These are phyloP conservation scores for Napeogenes sylphis DNA, from an alignment of 2,888 invertebrate genomes.

Conservation along the genomic window DNA sequence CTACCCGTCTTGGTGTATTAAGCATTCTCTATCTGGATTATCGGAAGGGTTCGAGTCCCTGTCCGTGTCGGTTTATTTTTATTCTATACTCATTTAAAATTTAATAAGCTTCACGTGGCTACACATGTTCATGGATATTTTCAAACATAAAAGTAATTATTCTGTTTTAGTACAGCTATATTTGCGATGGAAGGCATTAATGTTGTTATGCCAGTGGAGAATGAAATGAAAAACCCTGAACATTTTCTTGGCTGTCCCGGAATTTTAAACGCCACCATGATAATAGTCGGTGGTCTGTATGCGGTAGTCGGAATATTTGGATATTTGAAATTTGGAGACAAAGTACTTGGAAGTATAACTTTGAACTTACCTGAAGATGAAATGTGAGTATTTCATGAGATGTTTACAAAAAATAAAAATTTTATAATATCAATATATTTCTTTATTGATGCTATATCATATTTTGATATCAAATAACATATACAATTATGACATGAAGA, in stretches of 20 bases:
- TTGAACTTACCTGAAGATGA: conserved; percentile 84
- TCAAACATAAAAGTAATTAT: neutral
- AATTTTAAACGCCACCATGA: conserved; percentile 91
- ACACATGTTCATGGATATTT: too few species aligned
- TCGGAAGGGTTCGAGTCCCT: too few species aligned
- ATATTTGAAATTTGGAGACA: conserved; percentile 88
- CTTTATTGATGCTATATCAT: too few species aligned
- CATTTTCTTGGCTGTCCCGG: conserved; percentile 89
- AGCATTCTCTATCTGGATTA: too few species aligned
- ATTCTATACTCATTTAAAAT: too few species aligned
- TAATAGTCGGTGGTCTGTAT: conserved; percentile 86
- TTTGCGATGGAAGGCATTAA: conserved; percentile 99
- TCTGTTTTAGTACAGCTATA: conserved; percentile 86
- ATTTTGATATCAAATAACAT: too few species aligned
- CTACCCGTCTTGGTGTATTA: too few species aligned
- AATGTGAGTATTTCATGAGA: conserved; percentile 73
- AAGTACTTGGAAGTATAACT: conserved; percentile 85
- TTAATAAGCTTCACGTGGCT: too few species aligned
- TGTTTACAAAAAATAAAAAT: neutral
- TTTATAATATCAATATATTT: neutral
- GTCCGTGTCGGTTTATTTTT: too few species aligned
- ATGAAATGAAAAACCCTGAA: conserved; percentile 89
- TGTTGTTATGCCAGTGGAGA: conserved; percentile 94
- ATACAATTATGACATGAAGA: too few species aligned
- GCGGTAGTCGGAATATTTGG: conserved; percentile 91